Conservation (phyloP, 1,140 invertebrate species). For the Achatina immaculata region DNA sequence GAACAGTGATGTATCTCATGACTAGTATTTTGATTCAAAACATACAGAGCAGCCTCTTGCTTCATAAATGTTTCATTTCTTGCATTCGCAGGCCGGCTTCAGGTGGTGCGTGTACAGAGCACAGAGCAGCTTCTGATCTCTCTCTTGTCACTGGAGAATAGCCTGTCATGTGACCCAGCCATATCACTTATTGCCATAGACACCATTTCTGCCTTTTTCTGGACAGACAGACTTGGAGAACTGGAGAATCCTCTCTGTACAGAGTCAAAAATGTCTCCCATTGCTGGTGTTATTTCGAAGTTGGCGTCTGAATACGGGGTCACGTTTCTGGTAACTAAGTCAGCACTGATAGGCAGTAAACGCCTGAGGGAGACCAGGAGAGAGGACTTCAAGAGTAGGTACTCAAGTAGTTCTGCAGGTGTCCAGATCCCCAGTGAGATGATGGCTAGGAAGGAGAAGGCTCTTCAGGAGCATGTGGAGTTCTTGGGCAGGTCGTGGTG, state of each 20-base stretch:
- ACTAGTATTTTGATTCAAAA: too few relatives aligned
- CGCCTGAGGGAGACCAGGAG: background rate
- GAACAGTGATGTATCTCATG: too few relatives aligned
- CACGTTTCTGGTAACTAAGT: constrained; percentile 1
- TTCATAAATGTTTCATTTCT: too few relatives aligned
- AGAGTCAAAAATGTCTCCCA: constrained; percentile 11
- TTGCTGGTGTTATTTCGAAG: constrained; percentile 8
- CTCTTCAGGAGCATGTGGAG: constrained; percentile 1
- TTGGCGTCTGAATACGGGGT: background rate
- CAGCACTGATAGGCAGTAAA: constrained; percentile 14
- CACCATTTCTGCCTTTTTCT: constrained; percentile 30
- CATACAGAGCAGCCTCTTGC: too few relatives aligned
- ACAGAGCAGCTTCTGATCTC: constrained; percentile 8
- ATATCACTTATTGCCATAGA: constrained; percentile 17
- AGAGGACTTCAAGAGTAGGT: background rate
- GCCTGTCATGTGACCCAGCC: background rate
- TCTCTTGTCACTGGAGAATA: constrained; percentile 6
- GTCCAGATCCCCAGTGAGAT: too few relatives aligned
- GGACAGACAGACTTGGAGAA: constrained; percentile 16
- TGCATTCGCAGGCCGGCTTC: background rate
- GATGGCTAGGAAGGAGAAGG: background rate
- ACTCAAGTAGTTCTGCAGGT: background rate
- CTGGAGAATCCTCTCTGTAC: background rate
- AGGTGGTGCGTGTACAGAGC: background rate
- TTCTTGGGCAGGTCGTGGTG: constrained; percentile 20